phyloP scores from a whole-genome alignment of 2,888 invertebrate species.

The Pandemis corylana region DNA sequence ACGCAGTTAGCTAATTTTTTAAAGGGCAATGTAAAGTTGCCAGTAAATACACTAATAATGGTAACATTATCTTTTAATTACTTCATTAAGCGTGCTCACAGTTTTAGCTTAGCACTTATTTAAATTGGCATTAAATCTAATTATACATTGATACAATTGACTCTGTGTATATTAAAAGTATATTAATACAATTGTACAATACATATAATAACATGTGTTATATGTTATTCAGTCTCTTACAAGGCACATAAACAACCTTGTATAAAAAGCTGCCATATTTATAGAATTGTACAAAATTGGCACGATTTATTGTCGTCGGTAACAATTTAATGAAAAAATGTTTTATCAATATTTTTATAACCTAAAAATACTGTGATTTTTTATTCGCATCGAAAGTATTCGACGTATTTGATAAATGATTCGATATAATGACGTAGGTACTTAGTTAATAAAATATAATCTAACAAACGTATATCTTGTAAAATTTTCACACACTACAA shows the following conservation, averaged over 20 bases:
- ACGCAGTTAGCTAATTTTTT: constrained; percentile 48
- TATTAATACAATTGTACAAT: constrained; percentile 36
- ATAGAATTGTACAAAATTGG: constrained; percentile 34
- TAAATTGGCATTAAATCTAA: constrained; percentile 24
- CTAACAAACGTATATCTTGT: constrained; percentile 3
- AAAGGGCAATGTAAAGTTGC: constrained; percentile 56
- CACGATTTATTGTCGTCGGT: constrained; percentile 37
- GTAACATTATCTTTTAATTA: constrained; percentile 54
- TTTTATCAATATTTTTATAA: constrained; percentile 25
- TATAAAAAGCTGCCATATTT: constrained; percentile 54
- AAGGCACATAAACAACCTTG: constrained; percentile 63
- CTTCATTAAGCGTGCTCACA: constrained; percentile 32
- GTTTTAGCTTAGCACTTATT: constrained; percentile 26
- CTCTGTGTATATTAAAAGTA: constrained; percentile 26
- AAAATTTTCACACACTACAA: not conserved
- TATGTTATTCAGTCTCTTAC: constrained; percentile 64
- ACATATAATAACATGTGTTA: constrained; percentile 21
- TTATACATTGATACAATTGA: constrained; percentile 25
- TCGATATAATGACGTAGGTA: constrained; percentile 4
- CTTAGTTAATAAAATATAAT: constrained; percentile 10
- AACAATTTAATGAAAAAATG: constrained; percentile 14
- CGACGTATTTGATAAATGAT: not conserved
- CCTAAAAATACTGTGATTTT: constrained; percentile 40
- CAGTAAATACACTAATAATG: constrained; percentile 48
- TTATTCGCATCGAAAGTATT: constrained; percentile 13